A percentile compares a stretch with the other conserved stretches of the same genome.
These are phyloP conservation scores for Drosophila neotestacea DNA, from an alignment of 2,888 invertebrate genomes.

Conservation along the genomic window DNA sequence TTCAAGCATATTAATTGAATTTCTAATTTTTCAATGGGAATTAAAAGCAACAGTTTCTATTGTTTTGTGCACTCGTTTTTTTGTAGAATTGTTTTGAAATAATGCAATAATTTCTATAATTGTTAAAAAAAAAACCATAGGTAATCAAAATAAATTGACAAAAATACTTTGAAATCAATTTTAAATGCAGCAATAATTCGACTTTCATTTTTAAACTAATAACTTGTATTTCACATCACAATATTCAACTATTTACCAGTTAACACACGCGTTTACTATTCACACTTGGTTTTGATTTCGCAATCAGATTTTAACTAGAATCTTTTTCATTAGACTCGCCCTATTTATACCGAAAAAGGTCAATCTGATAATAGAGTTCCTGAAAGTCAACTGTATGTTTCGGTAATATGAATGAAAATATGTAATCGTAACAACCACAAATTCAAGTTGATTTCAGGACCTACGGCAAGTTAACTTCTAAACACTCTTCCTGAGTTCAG, in stretches of 20 bases:
- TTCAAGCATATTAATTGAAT: too few species aligned
- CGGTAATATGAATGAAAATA: conserved; percentile 13
- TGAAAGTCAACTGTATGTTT: conserved; percentile 27
- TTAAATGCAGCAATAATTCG: too few species aligned
- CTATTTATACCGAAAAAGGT: conserved; percentile 65
- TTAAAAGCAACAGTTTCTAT: too few species aligned
- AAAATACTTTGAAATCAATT: too few species aligned
- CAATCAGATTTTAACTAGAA: conserved; percentile 50
- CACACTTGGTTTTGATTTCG: conserved; percentile 20
- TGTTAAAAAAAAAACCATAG: too few species aligned
- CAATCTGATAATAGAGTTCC: conserved; percentile 26
- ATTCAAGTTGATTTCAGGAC: not conserved
- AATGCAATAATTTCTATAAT: too few species aligned
- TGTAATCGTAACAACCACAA: conserved; percentile 4
- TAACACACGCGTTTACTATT: conserved; percentile 19
- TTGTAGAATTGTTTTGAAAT: too few species aligned
- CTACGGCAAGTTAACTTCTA: not conserved
- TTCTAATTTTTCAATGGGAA: too few species aligned
- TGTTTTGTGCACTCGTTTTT: too few species aligned
- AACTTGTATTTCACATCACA: not conserved
- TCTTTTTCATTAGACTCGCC: conserved; percentile 5
- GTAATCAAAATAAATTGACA: too few species aligned
- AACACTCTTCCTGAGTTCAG: conserved; percentile 10
- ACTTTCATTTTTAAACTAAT: too few species aligned
- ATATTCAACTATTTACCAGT: conserved; percentile 25